A percentile compares a stretch with the other conserved stretches of the same genome.
These are phyloP conservation scores for Bombyx huttoni DNA, from an alignment of 2,888 invertebrate species.

Conservation along the genomic window DNA sequence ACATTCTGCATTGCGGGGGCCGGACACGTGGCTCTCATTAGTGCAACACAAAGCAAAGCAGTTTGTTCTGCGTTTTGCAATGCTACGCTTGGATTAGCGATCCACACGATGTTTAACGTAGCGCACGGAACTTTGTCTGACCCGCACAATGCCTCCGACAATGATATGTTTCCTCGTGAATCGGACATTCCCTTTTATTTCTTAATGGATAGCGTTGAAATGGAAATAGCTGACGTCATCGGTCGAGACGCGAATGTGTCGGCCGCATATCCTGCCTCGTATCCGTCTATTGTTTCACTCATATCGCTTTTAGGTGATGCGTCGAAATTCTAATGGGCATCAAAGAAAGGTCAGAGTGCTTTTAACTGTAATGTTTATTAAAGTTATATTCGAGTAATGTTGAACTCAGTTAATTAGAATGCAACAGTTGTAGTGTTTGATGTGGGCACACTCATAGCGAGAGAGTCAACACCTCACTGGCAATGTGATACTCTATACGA, in stretches of 20 bases:
- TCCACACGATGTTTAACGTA: conserved; percentile 53
- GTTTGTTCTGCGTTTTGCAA: conserved; percentile 67
- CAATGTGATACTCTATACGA: conserved; percentile 50
- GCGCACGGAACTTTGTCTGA: conserved; percentile 47
- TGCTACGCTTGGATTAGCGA: conserved; percentile 61
- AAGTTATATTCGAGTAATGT: not conserved
- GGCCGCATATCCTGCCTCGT: conserved; percentile 45
- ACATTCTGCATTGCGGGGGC: conserved; percentile 69
- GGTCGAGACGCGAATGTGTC: conserved; percentile 40
- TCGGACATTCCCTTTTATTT: conserved; percentile 19
- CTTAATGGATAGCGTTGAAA: conserved; percentile 29
- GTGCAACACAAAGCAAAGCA: conserved; percentile 63
- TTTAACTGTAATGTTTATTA: not conserved
- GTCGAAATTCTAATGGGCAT: conserved; percentile 31
- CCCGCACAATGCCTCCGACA: conserved; percentile 2
- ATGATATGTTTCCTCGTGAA: conserved; percentile 1
- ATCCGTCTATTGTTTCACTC: conserved; percentile 51
- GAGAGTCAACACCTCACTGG: conserved; percentile 46
- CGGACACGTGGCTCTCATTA: conserved; percentile 71
- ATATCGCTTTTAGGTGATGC: conserved; percentile 19
- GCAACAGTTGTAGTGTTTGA: conserved; percentile 41
- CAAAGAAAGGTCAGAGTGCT: conserved; percentile 4
- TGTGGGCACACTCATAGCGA: conserved; percentile 33
- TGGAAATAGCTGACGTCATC: conserved; percentile 38
- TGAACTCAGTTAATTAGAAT: conserved; percentile 39